Percentiles rank a stretch among this genome's conserved stretches.
phyloP scores from a whole-genome alignment of 53 echinoderm and acorn worm genomes.

The Luidia sarsii region DNA sequence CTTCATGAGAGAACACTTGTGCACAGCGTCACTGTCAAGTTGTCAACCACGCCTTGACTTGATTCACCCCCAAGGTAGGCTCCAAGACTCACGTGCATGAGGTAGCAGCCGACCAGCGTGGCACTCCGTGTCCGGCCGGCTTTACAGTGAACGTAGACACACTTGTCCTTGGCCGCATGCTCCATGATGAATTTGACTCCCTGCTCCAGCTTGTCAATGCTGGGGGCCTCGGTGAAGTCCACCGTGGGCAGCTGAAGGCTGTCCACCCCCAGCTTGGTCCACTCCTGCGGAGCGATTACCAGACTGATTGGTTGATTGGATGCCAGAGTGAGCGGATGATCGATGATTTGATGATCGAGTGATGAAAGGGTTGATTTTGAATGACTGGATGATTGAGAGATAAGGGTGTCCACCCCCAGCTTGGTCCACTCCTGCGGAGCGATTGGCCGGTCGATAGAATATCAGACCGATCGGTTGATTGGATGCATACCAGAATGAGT shows the following conservation, averaged over 20 bases:
- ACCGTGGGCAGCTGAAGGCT: constrained; percentile 78
- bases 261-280: constrained; percentile 75
- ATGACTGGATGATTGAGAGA: too few relatives aligned
- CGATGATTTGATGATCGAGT: too few relatives aligned
- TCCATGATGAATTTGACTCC: constrained; percentile 85
- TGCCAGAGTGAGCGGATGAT: too few relatives aligned
- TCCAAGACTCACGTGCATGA: constrained; percentile 75
- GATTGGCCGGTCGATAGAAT: too few relatives aligned
- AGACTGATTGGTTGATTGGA: too few relatives aligned
- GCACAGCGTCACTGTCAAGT: neutral
- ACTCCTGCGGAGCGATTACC: too few relatives aligned
- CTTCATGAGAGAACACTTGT: too few relatives aligned
- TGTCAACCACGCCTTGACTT: neutral
- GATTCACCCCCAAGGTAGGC: neutral
- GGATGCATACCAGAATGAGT: too few relatives aligned
- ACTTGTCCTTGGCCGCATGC: constrained; percentile 63
- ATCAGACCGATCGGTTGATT: too few relatives aligned
- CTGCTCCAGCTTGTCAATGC: constrained; percentile 70
- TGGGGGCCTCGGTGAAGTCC: constrained; percentile 89
- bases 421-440: too few relatives aligned
- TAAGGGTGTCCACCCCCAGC: too few relatives aligned
- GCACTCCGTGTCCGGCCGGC: constrained; percentile 90
- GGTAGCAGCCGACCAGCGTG: constrained; percentile 92
- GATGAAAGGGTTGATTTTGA: too few relatives aligned
- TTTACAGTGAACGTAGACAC: constrained; percentile 93